Evolutionary conservation across 1,140 invertebrate genomes (phyloP), one percentile per base, ranked within the genome.

Genomic region (Drosophila melanica): DNA sequence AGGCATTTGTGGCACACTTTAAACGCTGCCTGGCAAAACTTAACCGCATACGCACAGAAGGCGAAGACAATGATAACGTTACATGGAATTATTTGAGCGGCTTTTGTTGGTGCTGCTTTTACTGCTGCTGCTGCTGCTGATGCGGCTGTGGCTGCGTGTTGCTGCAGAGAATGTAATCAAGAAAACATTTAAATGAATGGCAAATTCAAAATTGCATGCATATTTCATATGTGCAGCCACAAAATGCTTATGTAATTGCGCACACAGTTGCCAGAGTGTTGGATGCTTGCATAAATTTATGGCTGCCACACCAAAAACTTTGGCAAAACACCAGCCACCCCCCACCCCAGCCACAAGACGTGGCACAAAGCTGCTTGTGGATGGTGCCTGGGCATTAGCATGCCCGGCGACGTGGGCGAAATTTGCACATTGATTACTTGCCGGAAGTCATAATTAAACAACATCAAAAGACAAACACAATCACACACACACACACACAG

Each of bases 181-280:
- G 84, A 89, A 87, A 87, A 74, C 82, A 87, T 87, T 89, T 89
- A 87, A 87, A 89, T 82, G 79, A 87, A 87, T 89, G 82, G 79
- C 62, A 87, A 87, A 87, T 87, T 87, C 84, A 89, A 87, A 87
- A 87, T 87, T 87, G 84, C 82, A 89, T 89, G 84, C 82, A 87
- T 87, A 87, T 87, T 87, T 87, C 84, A 87, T 87, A 89, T 87
- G 82, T 89, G 84, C 79, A 82, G 68, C 82, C 82, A 87, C 82
- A 89, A 87, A 87, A 87, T 87, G 79, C 62, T 87, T 79, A 89
- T 82, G 79, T 87, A 89, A 87, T 86, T 86, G 81, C 64, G 75
- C 70, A 75, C 81, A 82, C n/a, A 85, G 62, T 86, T 81, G 44
- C 42, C 50, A 57, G 60, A 58, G 68, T 62, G 70, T 58, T 58